Conservation (phyloP, 2,888 invertebrate species). For the Sympetrum striolatum region DNA sequence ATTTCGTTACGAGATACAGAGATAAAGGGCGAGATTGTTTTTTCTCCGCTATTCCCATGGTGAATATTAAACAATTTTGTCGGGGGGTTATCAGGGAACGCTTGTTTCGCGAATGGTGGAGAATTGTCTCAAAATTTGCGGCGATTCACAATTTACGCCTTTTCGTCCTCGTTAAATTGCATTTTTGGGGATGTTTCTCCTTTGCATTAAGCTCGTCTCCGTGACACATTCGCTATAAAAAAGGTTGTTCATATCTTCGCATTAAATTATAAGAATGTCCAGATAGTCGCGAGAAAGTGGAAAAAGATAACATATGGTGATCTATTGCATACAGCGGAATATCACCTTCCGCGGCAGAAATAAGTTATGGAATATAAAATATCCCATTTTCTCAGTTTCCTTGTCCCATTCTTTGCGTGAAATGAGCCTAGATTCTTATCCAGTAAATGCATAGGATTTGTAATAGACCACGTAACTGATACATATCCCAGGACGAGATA, state of each 20-base stretch:
- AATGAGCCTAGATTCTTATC: too few species aligned
- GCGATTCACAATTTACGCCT: neutral
- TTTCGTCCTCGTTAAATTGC: neutral
- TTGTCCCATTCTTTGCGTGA: too few species aligned
- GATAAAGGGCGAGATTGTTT: neutral
- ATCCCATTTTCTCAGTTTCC: too few species aligned
- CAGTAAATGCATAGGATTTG: too few species aligned
- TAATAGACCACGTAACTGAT: too few species aligned
- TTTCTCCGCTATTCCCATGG: neutral
- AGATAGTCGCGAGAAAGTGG: neutral
- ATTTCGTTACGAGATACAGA: neutral
- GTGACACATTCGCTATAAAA: neutral
- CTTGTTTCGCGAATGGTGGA: neutral
- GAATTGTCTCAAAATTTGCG: neutral
- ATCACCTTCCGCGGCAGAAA: neutral
- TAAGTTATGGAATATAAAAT: too few species aligned
- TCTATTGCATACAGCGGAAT: neutral
- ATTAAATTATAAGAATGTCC: neutral
- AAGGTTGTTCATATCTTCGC: neutral
- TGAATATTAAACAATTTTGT: neutral
- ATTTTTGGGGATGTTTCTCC: neutral
- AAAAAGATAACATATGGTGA: neutral
- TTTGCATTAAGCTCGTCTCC: too few species aligned
- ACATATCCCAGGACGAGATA: too few species aligned
- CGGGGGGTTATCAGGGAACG: neutral